A percentile compares a stretch with the other conserved stretches of the same genome.
Conservation (phyloP, 2,888 invertebrate species). For the Hermaeophaga mercurialis region DNA sequence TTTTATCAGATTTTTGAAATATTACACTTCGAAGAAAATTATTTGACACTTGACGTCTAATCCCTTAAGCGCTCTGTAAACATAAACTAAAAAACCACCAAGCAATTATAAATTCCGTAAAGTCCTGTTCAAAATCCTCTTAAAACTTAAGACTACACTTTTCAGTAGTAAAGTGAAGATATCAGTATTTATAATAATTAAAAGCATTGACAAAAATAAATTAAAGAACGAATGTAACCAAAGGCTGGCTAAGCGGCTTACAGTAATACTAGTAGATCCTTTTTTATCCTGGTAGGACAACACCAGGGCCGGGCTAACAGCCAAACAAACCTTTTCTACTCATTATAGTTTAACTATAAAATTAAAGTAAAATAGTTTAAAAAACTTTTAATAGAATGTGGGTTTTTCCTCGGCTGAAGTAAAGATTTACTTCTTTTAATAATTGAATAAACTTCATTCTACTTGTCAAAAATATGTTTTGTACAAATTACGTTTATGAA, state of each 20-base stretch:
- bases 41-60: background rate
- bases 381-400: no score
- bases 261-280: conserved; percentile 27
- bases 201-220: conserved; percentile 26
- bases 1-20: background rate
- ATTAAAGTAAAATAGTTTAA: no score
- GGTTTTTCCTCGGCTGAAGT: no score
- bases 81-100: background rate
- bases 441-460: no score
- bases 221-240: conserved; percentile 20
- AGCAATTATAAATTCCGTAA: conserved; percentile 9
- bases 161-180: conserved; percentile 23
- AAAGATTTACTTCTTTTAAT: no score
- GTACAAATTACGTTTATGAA: no score
- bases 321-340: no score
- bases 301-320: conserved; percentile 1
- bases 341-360: no score
- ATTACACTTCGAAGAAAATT: background rate
- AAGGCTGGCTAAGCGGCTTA: conserved; percentile 32
- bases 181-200: conserved; percentile 25
- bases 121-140: conserved; percentile 19
- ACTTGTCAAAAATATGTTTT: no score
- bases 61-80: background rate
- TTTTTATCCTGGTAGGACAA: conserved; percentile 14
- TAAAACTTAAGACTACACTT: conserved; percentile 17